phyloP scores from a whole-genome alignment of 1,140 invertebrate genomes.

The Scaptomyza pallida region DNA sequence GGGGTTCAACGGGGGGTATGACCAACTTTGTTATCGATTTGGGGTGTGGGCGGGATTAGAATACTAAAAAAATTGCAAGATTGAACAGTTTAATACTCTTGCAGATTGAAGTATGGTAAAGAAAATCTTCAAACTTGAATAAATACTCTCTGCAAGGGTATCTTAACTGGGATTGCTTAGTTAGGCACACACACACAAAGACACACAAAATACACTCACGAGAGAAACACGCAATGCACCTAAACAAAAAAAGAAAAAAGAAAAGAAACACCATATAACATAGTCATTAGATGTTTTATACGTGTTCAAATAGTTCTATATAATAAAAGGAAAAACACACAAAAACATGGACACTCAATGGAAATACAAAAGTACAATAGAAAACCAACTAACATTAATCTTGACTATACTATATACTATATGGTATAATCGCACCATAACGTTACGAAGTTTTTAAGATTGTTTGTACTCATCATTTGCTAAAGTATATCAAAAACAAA shows the following conservation, averaged over 20 bases:
- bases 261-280: too few relatives aligned
- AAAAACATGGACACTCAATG: constrained; percentile 1
- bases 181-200: constrained; percentile 47
- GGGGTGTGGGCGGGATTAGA: constrained; percentile 29
- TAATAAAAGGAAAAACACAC: constrained; percentile 15
- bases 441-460: constrained; percentile 78
- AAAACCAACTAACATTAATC: constrained; percentile 46
- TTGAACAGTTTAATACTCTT: constrained; percentile 3
- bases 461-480: constrained; percentile 78
- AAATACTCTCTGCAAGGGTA: constrained; percentile 10
- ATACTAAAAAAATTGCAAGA: constrained; percentile 10
- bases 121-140: not conserved
- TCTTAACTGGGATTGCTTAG: constrained; percentile 56
- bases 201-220: constrained; percentile 34
- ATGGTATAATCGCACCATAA: constrained; percentile 57
- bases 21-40: constrained; percentile 52
- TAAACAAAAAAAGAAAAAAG: constrained; percentile 3
- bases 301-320: constrained; percentile 75
- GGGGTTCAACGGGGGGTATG: constrained; percentile 31
- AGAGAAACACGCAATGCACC: constrained; percentile 37
- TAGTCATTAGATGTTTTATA: constrained; percentile 80
- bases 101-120: constrained; percentile 14
- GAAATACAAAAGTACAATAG: not conserved
- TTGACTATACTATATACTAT: constrained; percentile 51
- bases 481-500: constrained; percentile 70